Base-by-base conservation (phyloP, 2,888 invertebrate genomes). In the Lathronympha strigana region DNA sequence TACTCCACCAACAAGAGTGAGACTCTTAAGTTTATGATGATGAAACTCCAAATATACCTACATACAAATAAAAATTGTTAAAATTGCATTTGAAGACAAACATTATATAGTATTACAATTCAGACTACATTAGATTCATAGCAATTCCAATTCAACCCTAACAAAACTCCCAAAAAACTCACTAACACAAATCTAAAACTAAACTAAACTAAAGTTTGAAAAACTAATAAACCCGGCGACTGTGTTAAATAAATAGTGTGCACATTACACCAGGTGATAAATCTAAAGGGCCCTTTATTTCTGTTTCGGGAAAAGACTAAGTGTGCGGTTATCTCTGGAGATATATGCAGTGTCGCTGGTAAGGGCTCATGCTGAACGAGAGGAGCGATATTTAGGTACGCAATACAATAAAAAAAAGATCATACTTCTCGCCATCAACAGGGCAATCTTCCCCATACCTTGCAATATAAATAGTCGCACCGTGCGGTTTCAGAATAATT, bases 251-350 rank as follows among this genome's bases (percentile, higher is more conserved):
- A 80, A 86, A 85, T 84, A 86, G 83, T 82, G 82, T 77, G 80
- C 72, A 82, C 80, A 85, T 86, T 86, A 86, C 83, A 81, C 64
- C 84, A 82, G 85, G 83, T 84, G 85, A 85, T 85, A 84, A 83
- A 86, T 85, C 85, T 82, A 72, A 77, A 72, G 69, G 80, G 79
- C 79, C 81, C 83, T 82, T 82, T 79, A 80, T 77, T 68, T 73
- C 77, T 79, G 78, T 77, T 78, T 76, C 79, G 74, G 72, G 79
- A 82, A 77, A 83, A 80, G 82, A 83, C 80, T 79, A 79, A 83
- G 81, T 83, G 80, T 80, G 80, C 72, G 79, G 80, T 79, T 76
- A 69, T 72, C 75, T 72, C 74, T 72, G 70, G 74, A 73, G 72
- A 77, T 76, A 76, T 78, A 79, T 75, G 76, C 75, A 73, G 69